Conservation (phyloP, 2,113 vertebrate genomes). For the Apteryx owenii region DNA sequence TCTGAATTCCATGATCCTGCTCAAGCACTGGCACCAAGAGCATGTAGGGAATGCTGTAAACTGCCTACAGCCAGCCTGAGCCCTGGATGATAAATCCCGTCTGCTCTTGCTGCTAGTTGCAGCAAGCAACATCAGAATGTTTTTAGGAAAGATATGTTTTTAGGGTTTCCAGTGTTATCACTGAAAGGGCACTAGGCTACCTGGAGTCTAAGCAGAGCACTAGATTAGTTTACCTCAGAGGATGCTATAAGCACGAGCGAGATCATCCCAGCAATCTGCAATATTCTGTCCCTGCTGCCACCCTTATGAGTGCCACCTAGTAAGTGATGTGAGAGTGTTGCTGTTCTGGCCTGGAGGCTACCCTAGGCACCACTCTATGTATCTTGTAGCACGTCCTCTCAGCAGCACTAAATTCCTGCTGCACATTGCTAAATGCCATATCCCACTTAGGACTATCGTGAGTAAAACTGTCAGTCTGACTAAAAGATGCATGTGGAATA, state of each 20-base stretch:
- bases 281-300: neutral
- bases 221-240: neutral
- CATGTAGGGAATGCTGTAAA: neutral
- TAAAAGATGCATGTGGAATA: neutral
- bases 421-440: neutral
- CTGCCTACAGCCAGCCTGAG: too few species aligned
- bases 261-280: neutral
- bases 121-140: neutral
- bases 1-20: neutral
- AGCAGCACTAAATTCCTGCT: neutral
- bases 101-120: neutral
- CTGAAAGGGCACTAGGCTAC: neutral
- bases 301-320: neutral
- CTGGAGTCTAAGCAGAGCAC: neutral
- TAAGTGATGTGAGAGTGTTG: neutral
- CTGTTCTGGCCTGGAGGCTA: neutral
- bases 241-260: fast-evolving
- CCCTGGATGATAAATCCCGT: neutral
- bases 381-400: neutral
- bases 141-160: neutral
- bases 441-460: neutral
- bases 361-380: fast-evolving
- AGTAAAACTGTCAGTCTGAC: neutral
- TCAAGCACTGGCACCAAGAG: neutral
- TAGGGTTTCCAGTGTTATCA: too few species aligned